Evolutionary conservation across 2,113 vertebrate genomes (phyloP).

Genomic region (pig (Sus scrofa)): DNA sequence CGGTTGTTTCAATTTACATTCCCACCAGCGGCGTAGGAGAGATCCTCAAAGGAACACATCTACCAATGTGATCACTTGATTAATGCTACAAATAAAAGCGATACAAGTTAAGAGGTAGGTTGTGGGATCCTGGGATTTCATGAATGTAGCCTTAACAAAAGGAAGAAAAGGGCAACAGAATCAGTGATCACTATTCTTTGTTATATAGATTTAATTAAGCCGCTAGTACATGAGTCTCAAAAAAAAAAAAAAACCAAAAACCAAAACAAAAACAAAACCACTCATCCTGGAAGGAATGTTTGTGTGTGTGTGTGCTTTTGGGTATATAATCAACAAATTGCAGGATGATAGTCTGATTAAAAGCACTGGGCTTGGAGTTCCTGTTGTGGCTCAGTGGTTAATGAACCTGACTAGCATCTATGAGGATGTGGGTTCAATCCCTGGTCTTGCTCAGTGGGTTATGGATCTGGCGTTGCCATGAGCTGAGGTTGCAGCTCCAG

Average conservation of each 20-base stretch:
- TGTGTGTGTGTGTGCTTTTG: background rate
- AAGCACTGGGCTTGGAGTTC: background rate
- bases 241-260: background rate
- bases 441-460: too few species aligned
- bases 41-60: background rate
- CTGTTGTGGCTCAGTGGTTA: too few species aligned
- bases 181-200: background rate
- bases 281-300: background rate
- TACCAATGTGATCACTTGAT: background rate
- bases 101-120: background rate
- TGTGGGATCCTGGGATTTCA: background rate
- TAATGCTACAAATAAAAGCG: background rate
- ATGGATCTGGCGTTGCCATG: too few species aligned
- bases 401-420: too few species aligned
- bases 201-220: background rate
- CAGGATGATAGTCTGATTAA: background rate
- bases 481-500: too few species aligned
- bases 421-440: too few species aligned
- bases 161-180: background rate
- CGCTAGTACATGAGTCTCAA: background rate
- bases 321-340: background rate
- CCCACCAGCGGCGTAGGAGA: too few species aligned
- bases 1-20: too few species aligned
- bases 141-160: background rate
- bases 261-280: too few species aligned